phyloP scores from a whole-genome alignment of 2,888 invertebrate genomes.

The Microchrysa polita region DNA sequence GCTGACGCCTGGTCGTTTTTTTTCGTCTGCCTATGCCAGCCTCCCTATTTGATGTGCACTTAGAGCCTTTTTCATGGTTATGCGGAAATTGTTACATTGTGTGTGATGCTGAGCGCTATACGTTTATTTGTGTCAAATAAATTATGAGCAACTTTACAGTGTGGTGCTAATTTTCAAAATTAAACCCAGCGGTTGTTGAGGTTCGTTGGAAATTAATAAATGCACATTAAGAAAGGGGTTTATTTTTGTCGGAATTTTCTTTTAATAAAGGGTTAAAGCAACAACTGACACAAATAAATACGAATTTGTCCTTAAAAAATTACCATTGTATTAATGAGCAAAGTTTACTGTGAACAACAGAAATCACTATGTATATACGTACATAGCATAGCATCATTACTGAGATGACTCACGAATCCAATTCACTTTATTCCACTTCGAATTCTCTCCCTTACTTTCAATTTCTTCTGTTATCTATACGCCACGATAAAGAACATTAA shows the following conservation, averaged over 20 bases:
- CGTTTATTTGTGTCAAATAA: background rate
- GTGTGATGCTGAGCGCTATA: background rate
- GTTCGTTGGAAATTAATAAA: too few relatives aligned
- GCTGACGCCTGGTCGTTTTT: slow-evolving; percentile 23
- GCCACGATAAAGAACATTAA: background rate
- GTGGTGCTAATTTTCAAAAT: background rate
- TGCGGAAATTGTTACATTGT: slow-evolving; percentile 14
- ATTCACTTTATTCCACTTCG: background rate
- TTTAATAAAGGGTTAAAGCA: too few relatives aligned
- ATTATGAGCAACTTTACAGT: background rate
- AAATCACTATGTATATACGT: too few relatives aligned
- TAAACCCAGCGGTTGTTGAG: background rate
- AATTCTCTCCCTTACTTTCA: background rate
- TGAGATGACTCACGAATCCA: too few relatives aligned
- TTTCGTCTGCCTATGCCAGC: background rate
- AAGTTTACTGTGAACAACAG: too few relatives aligned
- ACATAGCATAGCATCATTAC: too few relatives aligned
- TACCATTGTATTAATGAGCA: too few relatives aligned
- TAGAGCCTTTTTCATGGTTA: slow-evolving; percentile 17
- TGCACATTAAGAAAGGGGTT: too few relatives aligned
- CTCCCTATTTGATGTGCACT: slow-evolving; percentile 2
- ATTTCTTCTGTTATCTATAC: slow-evolving; percentile 21
- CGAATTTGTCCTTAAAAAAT: too few relatives aligned
- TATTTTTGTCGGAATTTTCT: too few relatives aligned
- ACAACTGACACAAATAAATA: too few relatives aligned